Conservation (phyloP, 2,113 vertebrate genomes). For the Gorsachius goisagi region DNA sequence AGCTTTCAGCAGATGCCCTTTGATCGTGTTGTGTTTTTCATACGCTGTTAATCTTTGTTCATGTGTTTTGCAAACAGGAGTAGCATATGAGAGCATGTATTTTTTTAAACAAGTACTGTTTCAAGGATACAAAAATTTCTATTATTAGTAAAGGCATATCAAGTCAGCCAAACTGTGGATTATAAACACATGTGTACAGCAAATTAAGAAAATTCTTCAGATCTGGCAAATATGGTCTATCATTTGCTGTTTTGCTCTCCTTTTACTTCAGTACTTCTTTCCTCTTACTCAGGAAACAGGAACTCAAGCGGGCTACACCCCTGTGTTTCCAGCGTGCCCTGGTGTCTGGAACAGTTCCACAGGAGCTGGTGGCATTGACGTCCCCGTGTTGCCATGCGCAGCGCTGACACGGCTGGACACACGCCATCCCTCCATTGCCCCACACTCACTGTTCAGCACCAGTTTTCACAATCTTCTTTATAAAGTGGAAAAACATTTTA, state of each 20-base stretch:
- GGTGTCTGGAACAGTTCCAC: background rate
- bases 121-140: background rate
- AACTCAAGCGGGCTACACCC: background rate
- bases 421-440: fast-evolving
- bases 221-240: background rate
- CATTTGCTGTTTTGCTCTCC: background rate
- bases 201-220: background rate
- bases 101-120: background rate
- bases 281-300: background rate
- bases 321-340: background rate
- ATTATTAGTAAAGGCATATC: background rate
- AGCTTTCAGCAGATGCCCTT: background rate
- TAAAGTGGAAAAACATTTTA: background rate
- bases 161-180: background rate
- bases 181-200: background rate
- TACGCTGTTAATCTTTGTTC: background rate
- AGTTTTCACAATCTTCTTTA: background rate
- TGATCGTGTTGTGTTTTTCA: background rate
- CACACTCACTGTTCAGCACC: background rate
- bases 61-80: background rate
- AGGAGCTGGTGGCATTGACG: background rate
- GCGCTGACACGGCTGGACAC: fast-evolving
- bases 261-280: background rate
- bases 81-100: background rate
- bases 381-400: background rate